A percentile compares a stretch with the other conserved stretches of the same genome.
phyloP scores from a whole-genome alignment of 1,140 invertebrate genomes.

The Anadara kagoshimensis region DNA sequence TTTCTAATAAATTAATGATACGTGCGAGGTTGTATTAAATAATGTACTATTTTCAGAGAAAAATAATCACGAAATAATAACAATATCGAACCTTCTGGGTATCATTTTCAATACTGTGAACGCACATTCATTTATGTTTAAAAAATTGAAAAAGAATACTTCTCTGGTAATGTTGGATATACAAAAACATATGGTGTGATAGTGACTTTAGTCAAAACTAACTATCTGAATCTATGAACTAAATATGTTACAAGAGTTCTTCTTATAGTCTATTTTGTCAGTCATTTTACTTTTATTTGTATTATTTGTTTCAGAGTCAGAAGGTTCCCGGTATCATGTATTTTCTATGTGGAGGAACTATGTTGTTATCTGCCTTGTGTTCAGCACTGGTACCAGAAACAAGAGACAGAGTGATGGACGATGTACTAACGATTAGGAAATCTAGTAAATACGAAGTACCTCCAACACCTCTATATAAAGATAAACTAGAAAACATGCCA shows the following conservation, averaged over 20 bases:
- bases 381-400: background rate
- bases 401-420: background rate
- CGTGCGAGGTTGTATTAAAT: too few species aligned
- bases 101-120: too few species aligned
- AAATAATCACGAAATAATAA: too few species aligned
- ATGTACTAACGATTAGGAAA: too few species aligned
- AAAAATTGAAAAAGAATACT: background rate
- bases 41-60: too few species aligned
- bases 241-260: background rate
- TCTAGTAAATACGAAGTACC: too few species aligned
- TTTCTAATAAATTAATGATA: too few species aligned
- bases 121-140: background rate
- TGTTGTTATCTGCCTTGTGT: background rate
- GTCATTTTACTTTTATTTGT: background rate
- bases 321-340: background rate
- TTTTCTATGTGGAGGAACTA: background rate
- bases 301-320: background rate
- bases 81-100: too few species aligned
- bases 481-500: too few species aligned
- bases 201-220: background rate
- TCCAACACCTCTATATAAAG: too few species aligned
- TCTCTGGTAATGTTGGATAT: background rate
- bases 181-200: background rate
- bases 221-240: background rate
- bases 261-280: background rate